Conservation (phyloP, 1,140 invertebrate genomes). For the Achroia grisella region DNA sequence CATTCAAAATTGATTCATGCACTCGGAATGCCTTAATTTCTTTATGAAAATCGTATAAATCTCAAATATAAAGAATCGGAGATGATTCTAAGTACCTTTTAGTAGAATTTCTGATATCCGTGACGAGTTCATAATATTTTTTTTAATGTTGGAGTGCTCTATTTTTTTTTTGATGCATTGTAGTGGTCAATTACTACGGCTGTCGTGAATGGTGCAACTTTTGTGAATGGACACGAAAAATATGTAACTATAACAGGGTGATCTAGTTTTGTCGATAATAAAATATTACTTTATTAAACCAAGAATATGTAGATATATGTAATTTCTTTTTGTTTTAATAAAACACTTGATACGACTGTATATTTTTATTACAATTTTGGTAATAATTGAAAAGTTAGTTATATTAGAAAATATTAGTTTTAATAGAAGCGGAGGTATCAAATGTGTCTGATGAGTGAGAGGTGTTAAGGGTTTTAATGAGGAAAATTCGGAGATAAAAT, state of each 20-base stretch:
- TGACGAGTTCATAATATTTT: conserved; percentile 37
- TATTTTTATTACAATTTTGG: too few species aligned
- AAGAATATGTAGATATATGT: too few species aligned
- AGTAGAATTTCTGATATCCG: conserved; percentile 24
- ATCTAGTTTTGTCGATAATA: conserved; percentile 3
- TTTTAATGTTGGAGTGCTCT: conserved; percentile 10
- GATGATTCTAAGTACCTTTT: conserved; percentile 22
- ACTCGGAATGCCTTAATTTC: conserved; percentile 27
- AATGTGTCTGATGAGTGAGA: too few species aligned
- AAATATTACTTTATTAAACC: too few species aligned
- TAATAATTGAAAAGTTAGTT: too few species aligned
- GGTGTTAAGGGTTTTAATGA: too few species aligned
- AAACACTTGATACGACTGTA: too few species aligned
- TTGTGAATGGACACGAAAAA: conserved; percentile 17
- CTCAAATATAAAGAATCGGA: conserved; percentile 20
- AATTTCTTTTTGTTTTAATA: too few species aligned
- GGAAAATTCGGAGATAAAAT: too few species aligned
- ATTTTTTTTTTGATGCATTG: conserved; percentile 22
- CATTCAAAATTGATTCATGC: conserved; percentile 16
- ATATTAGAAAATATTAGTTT: too few species aligned
- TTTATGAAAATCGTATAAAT: conserved; percentile 51
- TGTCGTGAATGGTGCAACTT: conserved; percentile 28
- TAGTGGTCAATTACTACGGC: conserved; percentile 36
- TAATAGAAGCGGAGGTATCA: too few species aligned
- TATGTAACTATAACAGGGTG: conserved; percentile 18